Conservation (phyloP, 2,888 invertebrate genomes). For the Antheraea yamamai region DNA sequence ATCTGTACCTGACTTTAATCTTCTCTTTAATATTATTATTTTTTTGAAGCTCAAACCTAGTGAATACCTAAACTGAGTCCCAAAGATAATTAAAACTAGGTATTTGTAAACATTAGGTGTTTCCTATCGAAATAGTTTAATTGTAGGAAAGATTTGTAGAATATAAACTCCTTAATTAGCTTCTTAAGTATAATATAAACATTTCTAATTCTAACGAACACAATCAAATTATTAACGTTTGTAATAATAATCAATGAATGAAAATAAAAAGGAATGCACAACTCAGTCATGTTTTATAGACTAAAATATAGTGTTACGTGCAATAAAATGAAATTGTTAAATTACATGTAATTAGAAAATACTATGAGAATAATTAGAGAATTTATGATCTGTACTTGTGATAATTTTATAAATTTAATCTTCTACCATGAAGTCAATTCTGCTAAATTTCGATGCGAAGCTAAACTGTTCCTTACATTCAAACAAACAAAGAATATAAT, state of each 20-base stretch:
- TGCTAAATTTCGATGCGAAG: constrained; percentile 1
- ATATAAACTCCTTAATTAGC: not conserved
- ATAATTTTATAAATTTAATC: not conserved
- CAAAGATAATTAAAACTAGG: constrained; percentile 57
- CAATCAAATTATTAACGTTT: not conserved
- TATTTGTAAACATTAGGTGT: constrained; percentile 32
- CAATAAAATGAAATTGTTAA: not conserved
- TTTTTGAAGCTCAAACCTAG: constrained; percentile 45
- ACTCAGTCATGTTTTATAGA: not conserved
- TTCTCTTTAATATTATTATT: constrained; percentile 30
- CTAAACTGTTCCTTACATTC: not conserved
- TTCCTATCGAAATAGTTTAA: constrained; percentile 7
- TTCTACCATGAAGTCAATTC: not conserved
- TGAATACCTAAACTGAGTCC: constrained; percentile 48
- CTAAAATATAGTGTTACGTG: constrained; percentile 1
- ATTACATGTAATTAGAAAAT: constrained; percentile 2
- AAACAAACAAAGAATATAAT: not conserved
- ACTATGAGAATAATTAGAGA: not conserved
- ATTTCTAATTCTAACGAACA: constrained; percentile 4
- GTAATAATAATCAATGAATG: not conserved
- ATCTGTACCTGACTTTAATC: constrained; percentile 56
- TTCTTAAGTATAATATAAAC: not conserved
- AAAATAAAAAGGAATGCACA: not conserved
- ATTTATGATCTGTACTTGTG: constrained; percentile 7
- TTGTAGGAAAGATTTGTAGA: constrained; percentile 16